Evolutionary conservation across 1,140 invertebrate genomes (phyloP).

Genomic region (Pseudobourletiella spinata): DNA sequence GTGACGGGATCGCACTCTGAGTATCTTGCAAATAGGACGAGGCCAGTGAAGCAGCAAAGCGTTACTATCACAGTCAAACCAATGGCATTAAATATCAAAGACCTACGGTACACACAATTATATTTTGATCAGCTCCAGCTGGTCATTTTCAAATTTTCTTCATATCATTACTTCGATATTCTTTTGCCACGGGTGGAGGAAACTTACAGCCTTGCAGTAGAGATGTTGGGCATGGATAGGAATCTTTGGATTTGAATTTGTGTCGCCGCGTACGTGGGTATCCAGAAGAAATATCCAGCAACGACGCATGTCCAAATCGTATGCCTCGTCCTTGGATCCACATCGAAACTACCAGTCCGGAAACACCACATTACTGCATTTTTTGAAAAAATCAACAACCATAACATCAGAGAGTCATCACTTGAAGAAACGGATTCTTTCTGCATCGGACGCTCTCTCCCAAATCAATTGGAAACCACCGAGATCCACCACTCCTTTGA

Average conservation of each 20-base stretch:
- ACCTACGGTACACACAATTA: constrained; percentile 13
- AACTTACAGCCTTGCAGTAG: constrained; percentile 19
- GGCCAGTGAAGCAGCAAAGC: constrained; percentile 38
- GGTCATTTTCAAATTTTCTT: background rate
- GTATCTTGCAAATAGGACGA: constrained; percentile 47
- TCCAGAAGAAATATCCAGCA: constrained; percentile 33
- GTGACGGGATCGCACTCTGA: constrained; percentile 46
- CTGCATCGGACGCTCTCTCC: constrained; percentile 32
- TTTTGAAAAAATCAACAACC: background rate
- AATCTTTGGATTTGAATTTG: constrained; percentile 34
- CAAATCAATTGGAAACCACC: constrained; percentile 44
- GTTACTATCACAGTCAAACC: constrained; percentile 23
- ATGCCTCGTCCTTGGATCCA: constrained; percentile 24
- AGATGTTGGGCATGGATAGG: constrained; percentile 29
- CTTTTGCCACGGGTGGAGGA: background rate
- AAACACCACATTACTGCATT: background rate
- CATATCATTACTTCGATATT: background rate
- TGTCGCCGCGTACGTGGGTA: constrained; percentile 32
- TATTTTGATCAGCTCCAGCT: background rate
- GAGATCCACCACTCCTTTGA: constrained; percentile 43
- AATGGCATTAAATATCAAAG: constrained; percentile 42
- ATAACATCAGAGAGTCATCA: no score
- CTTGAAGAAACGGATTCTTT: constrained; percentile 36
- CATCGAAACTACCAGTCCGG: constrained; percentile 20
- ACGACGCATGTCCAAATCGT: constrained; percentile 29